Conservation (phyloP, 2,797 vertebrate species). For the Esox lucius region DNA sequence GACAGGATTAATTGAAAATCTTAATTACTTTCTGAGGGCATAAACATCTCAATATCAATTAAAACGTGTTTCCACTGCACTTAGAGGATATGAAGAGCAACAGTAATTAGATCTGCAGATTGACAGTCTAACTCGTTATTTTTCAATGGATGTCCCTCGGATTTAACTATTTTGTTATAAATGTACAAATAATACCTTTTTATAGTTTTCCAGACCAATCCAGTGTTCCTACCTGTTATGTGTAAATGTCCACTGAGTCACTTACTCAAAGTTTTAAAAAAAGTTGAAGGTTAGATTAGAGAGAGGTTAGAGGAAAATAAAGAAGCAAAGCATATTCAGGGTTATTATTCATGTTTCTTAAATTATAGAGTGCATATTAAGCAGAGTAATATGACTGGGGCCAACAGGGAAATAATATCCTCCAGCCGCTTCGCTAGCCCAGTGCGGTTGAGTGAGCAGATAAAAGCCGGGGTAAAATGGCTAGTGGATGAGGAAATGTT, state of each 20-base stretch:
- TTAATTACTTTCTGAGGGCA: constrained; percentile 85
- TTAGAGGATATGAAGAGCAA: constrained; percentile 79
- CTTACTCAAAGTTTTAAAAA: constrained; percentile 78
- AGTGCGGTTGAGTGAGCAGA: constrained; percentile 80
- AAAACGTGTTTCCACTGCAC: constrained; percentile 81
- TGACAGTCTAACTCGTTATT: constrained; percentile 72
- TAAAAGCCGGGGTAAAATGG: constrained; percentile 79
- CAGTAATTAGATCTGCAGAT: constrained; percentile 81
- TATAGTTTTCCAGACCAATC: constrained; percentile 54
- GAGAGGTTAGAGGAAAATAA: constrained; percentile 57
- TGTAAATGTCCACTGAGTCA: constrained; percentile 64
- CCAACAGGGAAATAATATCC: constrained; percentile 85
- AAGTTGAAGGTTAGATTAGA: constrained; percentile 81
- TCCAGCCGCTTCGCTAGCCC: constrained; percentile 77
- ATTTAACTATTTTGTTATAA: constrained; percentile 74
- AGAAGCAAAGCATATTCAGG: constrained; percentile 70
- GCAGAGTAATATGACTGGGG: constrained; percentile 80
- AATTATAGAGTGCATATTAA: constrained; percentile 85
- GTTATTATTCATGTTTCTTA: constrained; percentile 81
- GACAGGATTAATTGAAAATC: constrained; percentile 85
- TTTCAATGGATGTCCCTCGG: constrained; percentile 74
- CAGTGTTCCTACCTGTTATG: constrained; percentile 64
- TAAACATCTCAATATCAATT: constrained; percentile 87
- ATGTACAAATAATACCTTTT: constrained; percentile 77
- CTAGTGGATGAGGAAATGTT: constrained; percentile 82